Evolutionary conservation across 2,888 invertebrate genomes (phyloP).

Genomic region (Apotomis turbidana): DNA sequence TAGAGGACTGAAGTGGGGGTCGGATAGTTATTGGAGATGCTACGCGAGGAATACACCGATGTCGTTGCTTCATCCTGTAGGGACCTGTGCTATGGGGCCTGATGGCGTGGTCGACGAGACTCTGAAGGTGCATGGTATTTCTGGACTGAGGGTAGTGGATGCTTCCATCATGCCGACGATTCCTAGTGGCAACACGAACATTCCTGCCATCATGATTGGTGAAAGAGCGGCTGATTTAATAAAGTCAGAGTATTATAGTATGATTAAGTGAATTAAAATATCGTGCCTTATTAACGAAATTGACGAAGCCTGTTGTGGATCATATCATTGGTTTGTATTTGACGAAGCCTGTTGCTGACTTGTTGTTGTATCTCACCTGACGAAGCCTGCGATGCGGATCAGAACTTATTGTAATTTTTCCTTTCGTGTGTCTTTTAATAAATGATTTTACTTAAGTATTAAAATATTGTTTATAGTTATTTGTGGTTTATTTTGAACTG

Average conservation of each 20-base stretch:
- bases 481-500: no score
- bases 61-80: slow-evolving; percentile 85
- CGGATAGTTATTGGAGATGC: slow-evolving; percentile 86
- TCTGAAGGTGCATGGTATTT: slow-evolving; percentile 63
- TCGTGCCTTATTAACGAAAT: no score
- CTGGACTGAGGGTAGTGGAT: slow-evolving; percentile 66
- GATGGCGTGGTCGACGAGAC: slow-evolving; percentile 69
- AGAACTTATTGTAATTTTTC: no score
- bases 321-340: no score
- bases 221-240: slow-evolving; percentile 75
- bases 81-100: slow-evolving; percentile 72
- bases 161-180: slow-evolving; percentile 71
- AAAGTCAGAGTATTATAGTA: slow-evolving; percentile 55
- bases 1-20: slow-evolving; percentile 70
- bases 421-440: no score
- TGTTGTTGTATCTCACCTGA: no score
- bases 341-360: no score
- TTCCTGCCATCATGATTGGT: slow-evolving; percentile 75
- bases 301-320: no score
- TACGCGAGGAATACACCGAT: slow-evolving; percentile 81
- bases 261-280: slow-evolving; percentile 4
- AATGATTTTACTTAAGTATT: no score
- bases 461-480: background rate
- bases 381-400: no score
- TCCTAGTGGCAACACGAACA: slow-evolving; percentile 72